Evolutionary conservation across 2,113 vertebrate genomes (phyloP).

Genomic region (Burhinus oedicnemus): DNA sequence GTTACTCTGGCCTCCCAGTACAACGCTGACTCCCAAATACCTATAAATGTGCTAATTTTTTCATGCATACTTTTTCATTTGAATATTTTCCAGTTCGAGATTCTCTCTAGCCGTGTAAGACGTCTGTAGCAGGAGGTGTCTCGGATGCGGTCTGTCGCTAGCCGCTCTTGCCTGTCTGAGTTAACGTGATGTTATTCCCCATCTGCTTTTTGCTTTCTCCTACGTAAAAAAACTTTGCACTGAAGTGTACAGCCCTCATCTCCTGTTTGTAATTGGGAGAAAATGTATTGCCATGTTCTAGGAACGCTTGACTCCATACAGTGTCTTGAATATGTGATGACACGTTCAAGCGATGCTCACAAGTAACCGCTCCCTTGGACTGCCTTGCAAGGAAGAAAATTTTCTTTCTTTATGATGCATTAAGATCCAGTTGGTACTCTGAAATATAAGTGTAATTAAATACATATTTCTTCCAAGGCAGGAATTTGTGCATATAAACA

Average conservation of each 20-base stretch:
- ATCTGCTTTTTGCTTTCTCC: background rate
- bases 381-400: background rate
- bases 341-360: background rate
- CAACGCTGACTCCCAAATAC: background rate
- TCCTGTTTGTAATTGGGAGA: background rate
- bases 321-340: background rate
- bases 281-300: background rate
- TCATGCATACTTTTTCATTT: background rate
- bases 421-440: background rate
- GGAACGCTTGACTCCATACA: background rate
- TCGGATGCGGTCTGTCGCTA: background rate
- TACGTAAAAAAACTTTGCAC: background rate
- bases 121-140: background rate
- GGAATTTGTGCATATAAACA: background rate
- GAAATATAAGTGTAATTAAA: slow-evolving; percentile 2
- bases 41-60: background rate
- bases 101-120: background rate
- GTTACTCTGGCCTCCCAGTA: background rate
- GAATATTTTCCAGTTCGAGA: background rate
- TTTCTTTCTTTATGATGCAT: background rate
- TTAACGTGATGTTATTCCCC: background rate
- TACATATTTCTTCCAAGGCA: background rate
- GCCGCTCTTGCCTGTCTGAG: background rate
- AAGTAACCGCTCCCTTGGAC: background rate
- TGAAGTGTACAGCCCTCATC: background rate